phyloP scores from a whole-genome alignment of 2,113 vertebrate genomes.

The Arizona elegans region DNA sequence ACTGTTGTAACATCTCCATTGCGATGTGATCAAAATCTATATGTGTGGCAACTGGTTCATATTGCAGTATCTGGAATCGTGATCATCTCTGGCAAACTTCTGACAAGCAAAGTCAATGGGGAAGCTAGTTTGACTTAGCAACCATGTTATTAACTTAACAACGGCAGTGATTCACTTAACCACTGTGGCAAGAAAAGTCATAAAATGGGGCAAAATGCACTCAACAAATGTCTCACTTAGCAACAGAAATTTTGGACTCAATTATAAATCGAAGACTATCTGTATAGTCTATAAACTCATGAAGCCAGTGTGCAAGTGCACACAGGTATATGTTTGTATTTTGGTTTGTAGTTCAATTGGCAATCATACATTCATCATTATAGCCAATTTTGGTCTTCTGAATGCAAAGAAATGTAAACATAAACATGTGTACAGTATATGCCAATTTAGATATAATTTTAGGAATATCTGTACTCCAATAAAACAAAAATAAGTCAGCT shows the following conservation, averaged over 20 bases:
- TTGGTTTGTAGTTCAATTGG: neutral
- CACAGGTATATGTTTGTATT: neutral
- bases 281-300: neutral
- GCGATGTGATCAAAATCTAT: neutral
- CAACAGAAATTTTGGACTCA: neutral
- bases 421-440: neutral
- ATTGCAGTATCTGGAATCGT: neutral
- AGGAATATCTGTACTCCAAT: neutral
- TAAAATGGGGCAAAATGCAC: neutral
- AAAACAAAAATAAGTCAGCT: conserved; percentile 19
- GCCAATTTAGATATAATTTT: neutral
- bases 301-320: neutral
- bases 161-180: neutral
- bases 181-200: neutral
- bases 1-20: neutral
- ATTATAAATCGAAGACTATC: too few species aligned
- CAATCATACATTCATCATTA: neutral
- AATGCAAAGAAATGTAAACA: neutral
- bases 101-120: neutral
- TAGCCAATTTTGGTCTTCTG: neutral
- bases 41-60: neutral
- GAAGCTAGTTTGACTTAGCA: neutral
- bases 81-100: neutral
- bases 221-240: neutral
- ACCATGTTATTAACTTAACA: neutral